Evolutionary conservation across 2,113 vertebrate genomes (phyloP).

Genomic region (Vidua chalybeata): DNA sequence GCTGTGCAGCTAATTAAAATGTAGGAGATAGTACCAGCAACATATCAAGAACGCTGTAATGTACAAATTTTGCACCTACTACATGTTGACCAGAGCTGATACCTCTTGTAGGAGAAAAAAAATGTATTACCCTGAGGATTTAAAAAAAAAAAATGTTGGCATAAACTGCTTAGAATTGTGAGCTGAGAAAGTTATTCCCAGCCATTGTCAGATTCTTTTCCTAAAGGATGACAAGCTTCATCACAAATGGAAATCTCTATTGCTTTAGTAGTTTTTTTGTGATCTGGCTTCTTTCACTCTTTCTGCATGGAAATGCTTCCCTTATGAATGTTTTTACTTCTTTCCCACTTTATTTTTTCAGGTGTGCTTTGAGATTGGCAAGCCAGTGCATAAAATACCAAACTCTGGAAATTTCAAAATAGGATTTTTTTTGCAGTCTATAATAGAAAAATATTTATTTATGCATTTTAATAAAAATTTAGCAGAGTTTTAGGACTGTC

Average conservation of each 20-base stretch:
- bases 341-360: background rate
- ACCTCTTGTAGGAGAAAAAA: slow-evolving; percentile 43
- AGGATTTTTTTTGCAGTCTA: background rate
- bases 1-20: slow-evolving; percentile 52
- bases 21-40: background rate
- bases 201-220: background rate
- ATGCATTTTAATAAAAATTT: background rate
- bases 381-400: background rate
- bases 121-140: background rate
- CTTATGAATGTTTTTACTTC: background rate
- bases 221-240: background rate
- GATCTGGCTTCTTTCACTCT: background rate
- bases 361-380: background rate
- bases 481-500: background rate
- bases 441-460: background rate
- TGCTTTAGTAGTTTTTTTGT: background rate
- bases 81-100: slow-evolving; percentile 17
- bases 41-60: background rate
- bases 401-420: background rate
- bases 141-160: background rate
- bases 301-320: background rate
- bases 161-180: background rate
- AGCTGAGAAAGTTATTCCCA: background rate
- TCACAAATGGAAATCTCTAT: background rate
- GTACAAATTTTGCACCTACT: slow-evolving; percentile 12